These are phyloP conservation scores for Suricata suricatta DNA, from an alignment of 2,113 vertebrate genomes.

Conservation along the genomic window DNA sequence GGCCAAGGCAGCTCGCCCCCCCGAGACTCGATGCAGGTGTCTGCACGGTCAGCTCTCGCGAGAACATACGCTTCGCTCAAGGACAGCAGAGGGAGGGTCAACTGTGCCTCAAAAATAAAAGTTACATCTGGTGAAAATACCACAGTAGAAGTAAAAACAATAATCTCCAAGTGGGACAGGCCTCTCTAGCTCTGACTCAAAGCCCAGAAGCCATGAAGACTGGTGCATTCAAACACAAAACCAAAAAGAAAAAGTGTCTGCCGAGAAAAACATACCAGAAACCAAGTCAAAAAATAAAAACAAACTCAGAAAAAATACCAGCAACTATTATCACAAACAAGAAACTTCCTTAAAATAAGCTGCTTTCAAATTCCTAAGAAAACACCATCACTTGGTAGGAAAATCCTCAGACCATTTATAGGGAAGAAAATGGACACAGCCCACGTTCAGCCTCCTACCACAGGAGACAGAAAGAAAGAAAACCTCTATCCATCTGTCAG, in stretches of 20 bases:
- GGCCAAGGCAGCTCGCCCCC: background rate
- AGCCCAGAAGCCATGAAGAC: background rate
- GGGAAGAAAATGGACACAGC: background rate
- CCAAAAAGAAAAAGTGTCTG: background rate
- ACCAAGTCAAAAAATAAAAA: background rate
- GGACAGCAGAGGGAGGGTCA: accelerated
- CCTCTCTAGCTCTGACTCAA: background rate
- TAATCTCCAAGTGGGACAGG: background rate
- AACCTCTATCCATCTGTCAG: background rate
- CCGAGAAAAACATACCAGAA: background rate
- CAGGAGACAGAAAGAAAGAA: background rate
- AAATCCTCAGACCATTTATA: background rate
- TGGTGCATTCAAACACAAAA: background rate
- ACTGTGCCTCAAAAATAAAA: background rate
- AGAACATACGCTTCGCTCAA: accelerated
- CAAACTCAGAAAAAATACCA: background rate
- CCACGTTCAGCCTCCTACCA: accelerated
- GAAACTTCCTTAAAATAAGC: background rate
- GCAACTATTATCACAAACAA: background rate
- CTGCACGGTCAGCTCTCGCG: accelerated
- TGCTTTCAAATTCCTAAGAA: background rate
- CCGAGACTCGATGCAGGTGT: accelerated
- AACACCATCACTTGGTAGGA: background rate
- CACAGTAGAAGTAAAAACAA: background rate
- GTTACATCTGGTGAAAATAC: background rate